Conservation (phyloP, 2,797 vertebrate genomes). For the Tapirus indicus region DNA sequence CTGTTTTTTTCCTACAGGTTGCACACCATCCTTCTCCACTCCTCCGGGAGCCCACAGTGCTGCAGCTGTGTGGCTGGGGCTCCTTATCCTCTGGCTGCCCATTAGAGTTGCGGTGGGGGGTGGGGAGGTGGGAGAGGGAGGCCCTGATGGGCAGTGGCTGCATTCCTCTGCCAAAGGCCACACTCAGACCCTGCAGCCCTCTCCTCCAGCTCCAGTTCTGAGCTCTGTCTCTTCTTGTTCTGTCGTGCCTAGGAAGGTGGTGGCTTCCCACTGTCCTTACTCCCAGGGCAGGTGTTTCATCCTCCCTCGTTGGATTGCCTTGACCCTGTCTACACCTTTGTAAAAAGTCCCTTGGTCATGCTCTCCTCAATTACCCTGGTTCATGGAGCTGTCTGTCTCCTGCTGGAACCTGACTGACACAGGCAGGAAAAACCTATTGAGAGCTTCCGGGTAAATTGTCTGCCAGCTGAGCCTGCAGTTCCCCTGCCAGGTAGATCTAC, state of each 20-base stretch:
- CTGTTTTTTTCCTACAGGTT: not conserved
- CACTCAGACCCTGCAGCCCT: not conserved
- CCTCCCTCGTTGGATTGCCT: not conserved
- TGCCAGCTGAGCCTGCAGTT: not conserved
- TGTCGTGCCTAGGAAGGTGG: accelerated
- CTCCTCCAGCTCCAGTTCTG: not conserved
- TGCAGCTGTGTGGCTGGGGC: accelerated
- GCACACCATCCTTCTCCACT: not conserved
- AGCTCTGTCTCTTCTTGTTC: not conserved
- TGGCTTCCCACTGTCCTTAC: not conserved
- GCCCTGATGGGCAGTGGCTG: accelerated
- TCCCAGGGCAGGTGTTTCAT: not conserved
- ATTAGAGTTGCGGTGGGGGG: too few relatives aligned
- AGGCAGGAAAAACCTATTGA: not conserved
- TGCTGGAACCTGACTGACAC: not conserved
- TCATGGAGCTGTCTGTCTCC: not conserved
- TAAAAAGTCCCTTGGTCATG: not conserved
- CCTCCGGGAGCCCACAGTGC: not conserved
- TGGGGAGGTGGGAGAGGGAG: too few relatives aligned
- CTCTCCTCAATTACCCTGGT: not conserved
- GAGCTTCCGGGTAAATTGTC: not conserved
- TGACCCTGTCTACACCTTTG: not conserved
- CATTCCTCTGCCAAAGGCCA: not conserved
- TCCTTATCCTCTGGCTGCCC: not conserved
- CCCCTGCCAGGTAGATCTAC: too few relatives aligned